Percentiles rank a stretch among this genome's conserved stretches.
Conservation (phyloP, 2,888 invertebrate species). For the Sminthurides aquaticus region DNA sequence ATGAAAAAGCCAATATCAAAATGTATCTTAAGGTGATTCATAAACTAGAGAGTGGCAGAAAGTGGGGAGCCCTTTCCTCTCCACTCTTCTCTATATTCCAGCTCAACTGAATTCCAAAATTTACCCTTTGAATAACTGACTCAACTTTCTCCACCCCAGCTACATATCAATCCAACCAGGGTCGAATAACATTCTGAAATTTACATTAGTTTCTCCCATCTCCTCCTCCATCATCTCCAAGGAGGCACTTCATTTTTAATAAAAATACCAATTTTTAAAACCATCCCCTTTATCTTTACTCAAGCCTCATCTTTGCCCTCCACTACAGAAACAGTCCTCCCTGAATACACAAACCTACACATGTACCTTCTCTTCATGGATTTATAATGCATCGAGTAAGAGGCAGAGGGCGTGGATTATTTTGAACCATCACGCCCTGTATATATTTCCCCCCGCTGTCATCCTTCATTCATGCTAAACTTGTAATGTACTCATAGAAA, state of each 20-base stretch:
- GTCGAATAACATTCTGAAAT: background rate
- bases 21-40: background rate
- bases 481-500: too few species aligned
- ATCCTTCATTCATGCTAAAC: too few species aligned
- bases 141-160: too few species aligned
- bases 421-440: too few species aligned
- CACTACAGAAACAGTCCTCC: background rate
- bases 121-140: background rate
- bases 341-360: too few species aligned
- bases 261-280: slow-evolving; percentile 19
- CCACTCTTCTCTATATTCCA: background rate
- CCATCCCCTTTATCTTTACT: slow-evolving; percentile 6
- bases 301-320: background rate
- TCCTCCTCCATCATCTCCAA: slow-evolving; percentile 1
- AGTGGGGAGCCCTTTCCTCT: background rate
- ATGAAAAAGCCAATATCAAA: slow-evolving; percentile 3
- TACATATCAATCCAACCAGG: too few species aligned
- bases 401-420: too few species aligned
- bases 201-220: background rate
- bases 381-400: too few species aligned
- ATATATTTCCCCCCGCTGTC: too few species aligned
- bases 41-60: background rate
- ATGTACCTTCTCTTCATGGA: too few species aligned
- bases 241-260: slow-evolving; percentile 18
- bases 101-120: background rate